Base-by-base conservation (phyloP, 2,797 vertebrate genomes). In the Gallinago solitaria region DNA sequence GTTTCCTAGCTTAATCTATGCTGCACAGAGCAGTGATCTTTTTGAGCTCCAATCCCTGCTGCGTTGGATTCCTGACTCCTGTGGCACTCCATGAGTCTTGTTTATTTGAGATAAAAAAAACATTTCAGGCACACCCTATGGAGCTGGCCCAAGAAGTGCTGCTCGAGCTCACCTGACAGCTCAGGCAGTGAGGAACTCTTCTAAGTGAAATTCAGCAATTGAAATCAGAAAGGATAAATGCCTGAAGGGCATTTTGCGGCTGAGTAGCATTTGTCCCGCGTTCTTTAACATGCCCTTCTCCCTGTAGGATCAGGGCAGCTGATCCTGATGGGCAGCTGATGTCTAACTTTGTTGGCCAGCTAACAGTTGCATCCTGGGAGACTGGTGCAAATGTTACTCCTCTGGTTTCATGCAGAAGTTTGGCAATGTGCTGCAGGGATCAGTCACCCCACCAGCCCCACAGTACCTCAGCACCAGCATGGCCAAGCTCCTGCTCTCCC, bases 311-410 rank as follows among this genome's bases (percentile, higher is more conserved):
- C 35, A 11, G 30, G 75, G n/a, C n/a, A n/a, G n/a, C n/a, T n/a
- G n/a, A n/a, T n/a, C 15, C 54, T 60, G 33, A 45, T 24, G 35
- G 51, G 24, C n/a, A 56, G 43, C 12, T 53, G 24, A 45, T 16
- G 9, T 53, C 12, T 65, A 50, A 37, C 15, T 61, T 32, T 4
- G 35, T 65, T 53, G 39, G 16, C 37, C 4, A 3, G 21, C 25
- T 70, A 53, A n/a, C 0, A 1, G 2, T 6, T 77, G 54, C 21
- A 24, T 1, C 24, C 19, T 0, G 2, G 37, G 43, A 33, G 21
- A 48, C 9, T 0, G 25, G 24, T 76, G 56, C 13, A n/a, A 48
- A 64, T 5, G 1, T 11, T 9, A 39, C 12, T 8, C 4, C 25
- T 63, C 59, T 45, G 56, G 35, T 50, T 64, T 81, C 35, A 56